A percentile compares a stretch with the other conserved stretches of the same genome.
Evolutionary conservation across 2,888 invertebrate genomes (phyloP).

Genomic region (Rhopalosiphum nymphaeae): DNA sequence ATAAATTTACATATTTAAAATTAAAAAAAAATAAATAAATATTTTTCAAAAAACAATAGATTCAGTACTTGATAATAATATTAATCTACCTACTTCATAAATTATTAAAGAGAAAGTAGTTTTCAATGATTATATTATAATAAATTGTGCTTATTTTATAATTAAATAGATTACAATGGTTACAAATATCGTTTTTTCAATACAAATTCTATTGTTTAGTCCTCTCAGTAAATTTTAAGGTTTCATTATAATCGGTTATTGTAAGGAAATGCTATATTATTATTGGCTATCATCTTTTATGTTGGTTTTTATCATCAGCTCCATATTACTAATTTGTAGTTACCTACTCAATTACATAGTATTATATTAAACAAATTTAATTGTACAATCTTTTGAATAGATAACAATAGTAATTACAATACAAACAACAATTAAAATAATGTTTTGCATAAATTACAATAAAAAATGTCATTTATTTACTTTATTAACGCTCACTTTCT

Average conservation of each 20-base stretch:
- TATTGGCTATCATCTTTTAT: neutral
- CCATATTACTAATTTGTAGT: neutral
- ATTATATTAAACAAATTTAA: neutral
- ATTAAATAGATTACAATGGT: neutral
- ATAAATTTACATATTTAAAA: no score
- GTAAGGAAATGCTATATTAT: neutral
- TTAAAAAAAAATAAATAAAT: no score
- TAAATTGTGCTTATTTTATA: neutral
- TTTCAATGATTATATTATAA: neutral
- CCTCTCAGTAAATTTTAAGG: neutral
- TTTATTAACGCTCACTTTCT: neutral
- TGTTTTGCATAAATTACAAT: neutral
- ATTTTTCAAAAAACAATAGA: neutral
- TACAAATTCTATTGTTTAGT: neutral
- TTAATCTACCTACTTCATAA: neutral
- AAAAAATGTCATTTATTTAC: neutral
- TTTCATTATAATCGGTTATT: neutral
- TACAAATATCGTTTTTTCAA: neutral
- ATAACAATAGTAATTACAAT: neutral
- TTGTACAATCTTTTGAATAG: neutral
- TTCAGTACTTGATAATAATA: neutral
- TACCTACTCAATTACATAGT: neutral
- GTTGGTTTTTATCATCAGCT: neutral
- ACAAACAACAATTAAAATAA: neutral
- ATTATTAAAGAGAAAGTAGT: neutral